A percentile compares a stretch with the other conserved stretches of the same genome.
phyloP scores from a whole-genome alignment of 2,797 vertebrate species.

The Miichthys miiuy region DNA sequence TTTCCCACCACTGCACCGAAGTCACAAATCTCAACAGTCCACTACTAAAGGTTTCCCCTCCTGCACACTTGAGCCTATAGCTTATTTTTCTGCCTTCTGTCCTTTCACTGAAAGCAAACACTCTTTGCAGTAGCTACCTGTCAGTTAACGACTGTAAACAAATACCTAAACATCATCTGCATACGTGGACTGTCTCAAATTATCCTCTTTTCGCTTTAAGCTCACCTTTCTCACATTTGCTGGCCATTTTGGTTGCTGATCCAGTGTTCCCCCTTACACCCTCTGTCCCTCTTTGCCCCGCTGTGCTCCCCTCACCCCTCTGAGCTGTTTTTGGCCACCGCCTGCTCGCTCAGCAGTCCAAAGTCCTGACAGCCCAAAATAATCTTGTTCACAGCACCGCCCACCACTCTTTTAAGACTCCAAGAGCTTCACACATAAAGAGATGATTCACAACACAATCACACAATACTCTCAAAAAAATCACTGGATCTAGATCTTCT shows the following conservation, averaged over 20 bases:
- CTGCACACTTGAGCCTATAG: not conserved
- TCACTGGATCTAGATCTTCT: not conserved
- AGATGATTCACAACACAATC: constrained; percentile 31
- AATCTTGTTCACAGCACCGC: constrained; percentile 73
- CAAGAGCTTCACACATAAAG: constrained; percentile 44
- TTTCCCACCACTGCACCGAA: constrained; percentile 6
- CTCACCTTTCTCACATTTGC: constrained; percentile 82
- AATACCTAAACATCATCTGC: constrained; percentile 6
- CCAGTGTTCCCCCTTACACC: constrained; percentile 52
- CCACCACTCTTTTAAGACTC: constrained; percentile 66
- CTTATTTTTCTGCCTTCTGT: constrained; percentile 1
- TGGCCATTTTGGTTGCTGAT: constrained; percentile 80
- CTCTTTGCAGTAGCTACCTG: not conserved
- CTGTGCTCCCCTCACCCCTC: constrained; percentile 67
- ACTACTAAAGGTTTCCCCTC: constrained; percentile 10
- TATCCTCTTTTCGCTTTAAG: constrained; percentile 25
- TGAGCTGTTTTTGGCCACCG: constrained; percentile 84
- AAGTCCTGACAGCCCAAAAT: constrained; percentile 83
- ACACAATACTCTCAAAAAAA: constrained; percentile 32
- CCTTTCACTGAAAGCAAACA: constrained; percentile 27
- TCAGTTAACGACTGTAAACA: not conserved
- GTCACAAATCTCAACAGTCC: constrained; percentile 10
- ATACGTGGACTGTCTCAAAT: not conserved
- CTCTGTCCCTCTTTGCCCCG: constrained; percentile 63
- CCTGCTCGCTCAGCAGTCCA: constrained; percentile 84